These are phyloP conservation scores for Pelochelys cantorii DNA, from an alignment of 2,797 vertebrate genomes.

Conservation along the genomic window DNA sequence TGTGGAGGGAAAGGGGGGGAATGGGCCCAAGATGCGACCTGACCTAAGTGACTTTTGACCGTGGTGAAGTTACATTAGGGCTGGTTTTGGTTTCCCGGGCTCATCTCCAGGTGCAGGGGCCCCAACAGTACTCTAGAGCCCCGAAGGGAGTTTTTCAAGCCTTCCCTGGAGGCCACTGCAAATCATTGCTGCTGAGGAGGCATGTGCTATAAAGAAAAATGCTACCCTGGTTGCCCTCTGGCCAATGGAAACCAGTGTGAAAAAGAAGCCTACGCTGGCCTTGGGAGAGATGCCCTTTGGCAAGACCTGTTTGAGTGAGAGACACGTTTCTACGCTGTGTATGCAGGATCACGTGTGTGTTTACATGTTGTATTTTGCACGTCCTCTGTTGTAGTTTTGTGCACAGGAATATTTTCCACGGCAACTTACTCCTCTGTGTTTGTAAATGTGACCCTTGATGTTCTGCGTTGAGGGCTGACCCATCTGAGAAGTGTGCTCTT, in stretches of 20 bases:
- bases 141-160: background rate
- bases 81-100: background rate
- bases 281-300: background rate
- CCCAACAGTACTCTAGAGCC: background rate
- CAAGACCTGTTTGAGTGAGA: background rate
- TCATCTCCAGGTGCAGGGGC: background rate
- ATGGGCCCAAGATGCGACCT: background rate
- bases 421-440: no score
- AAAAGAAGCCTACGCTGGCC: background rate
- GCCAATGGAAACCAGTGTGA: background rate
- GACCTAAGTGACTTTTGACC: background rate
- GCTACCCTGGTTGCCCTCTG: background rate
- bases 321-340: background rate
- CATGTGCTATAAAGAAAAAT: background rate
- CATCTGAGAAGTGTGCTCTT: no score
- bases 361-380: background rate
- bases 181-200: background rate
- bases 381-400: no score
- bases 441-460: no score
- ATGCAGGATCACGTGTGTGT: no score
- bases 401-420: no score
- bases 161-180: background rate
- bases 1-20: no score
- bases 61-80: background rate
- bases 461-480: no score